Percentiles rank a stretch among this genome's conserved stretches.
These are phyloP conservation scores for Philotrypesis tridentata DNA, from an alignment of 1,140 invertebrate genomes.

Conservation along the genomic window DNA sequence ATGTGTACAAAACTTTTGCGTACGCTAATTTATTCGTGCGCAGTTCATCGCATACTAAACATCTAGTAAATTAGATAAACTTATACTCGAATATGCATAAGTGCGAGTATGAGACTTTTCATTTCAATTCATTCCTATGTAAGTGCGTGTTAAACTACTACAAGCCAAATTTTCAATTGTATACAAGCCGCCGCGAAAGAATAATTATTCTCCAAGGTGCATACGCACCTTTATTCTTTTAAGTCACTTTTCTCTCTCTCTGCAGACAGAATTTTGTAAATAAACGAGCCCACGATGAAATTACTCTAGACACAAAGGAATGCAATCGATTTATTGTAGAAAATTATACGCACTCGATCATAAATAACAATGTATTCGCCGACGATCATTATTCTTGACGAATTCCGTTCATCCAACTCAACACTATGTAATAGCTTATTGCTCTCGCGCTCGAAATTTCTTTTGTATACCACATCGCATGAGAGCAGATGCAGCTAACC, in stretches of 20 bases:
- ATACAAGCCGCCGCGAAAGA: neutral
- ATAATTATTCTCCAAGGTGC: neutral
- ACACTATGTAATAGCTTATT: too few species aligned
- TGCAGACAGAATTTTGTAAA: slow-evolving; percentile 13
- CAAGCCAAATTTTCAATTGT: slow-evolving; percentile 28
- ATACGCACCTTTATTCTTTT: slow-evolving; percentile 34
- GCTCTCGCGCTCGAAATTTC: neutral
- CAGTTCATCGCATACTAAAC: neutral
- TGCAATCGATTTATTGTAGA: too few species aligned
- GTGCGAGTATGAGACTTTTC: neutral
- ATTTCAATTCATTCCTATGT: neutral
- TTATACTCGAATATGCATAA: neutral
- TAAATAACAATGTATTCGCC: too few species aligned
- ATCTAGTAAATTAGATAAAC: neutral
- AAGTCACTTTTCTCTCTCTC: slow-evolving; percentile 27
- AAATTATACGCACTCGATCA: too few species aligned
- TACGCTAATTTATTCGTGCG: slow-evolving; percentile 22
- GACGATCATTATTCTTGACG: too few species aligned
- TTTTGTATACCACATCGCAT: slow-evolving; percentile 7
- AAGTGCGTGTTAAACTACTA: slow-evolving; percentile 4
- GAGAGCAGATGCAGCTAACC: neutral
- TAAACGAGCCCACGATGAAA: neutral
- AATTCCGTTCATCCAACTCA: neutral
- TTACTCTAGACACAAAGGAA: neutral
- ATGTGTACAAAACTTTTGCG: slow-evolving; percentile 35